Conservation (phyloP, 1,140 invertebrate genomes). For the Drosophila paulistorum region DNA sequence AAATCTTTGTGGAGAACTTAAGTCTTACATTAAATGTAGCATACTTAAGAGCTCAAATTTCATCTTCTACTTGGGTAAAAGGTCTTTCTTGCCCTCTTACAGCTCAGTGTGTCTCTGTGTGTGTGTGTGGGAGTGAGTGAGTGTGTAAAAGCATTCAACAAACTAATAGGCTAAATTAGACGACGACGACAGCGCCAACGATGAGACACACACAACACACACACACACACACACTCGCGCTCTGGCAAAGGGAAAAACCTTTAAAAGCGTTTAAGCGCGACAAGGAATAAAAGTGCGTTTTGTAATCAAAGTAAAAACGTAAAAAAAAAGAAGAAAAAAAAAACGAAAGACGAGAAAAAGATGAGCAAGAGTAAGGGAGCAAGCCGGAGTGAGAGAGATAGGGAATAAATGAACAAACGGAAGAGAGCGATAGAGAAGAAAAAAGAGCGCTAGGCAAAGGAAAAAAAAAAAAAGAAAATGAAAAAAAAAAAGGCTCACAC, state of each 20-base stretch:
- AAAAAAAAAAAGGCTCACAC: constrained; percentile 34
- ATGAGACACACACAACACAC: constrained; percentile 24
- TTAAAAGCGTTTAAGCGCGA: constrained; percentile 74
- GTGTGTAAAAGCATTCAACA: constrained; percentile 67
- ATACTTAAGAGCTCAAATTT: constrained; percentile 35
- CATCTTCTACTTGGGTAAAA: constrained; percentile 20
- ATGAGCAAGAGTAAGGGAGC: constrained; percentile 5
- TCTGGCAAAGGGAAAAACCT: constrained; percentile 30
- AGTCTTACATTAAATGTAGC: constrained; percentile 24
- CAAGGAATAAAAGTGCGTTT: constrained; percentile 75
- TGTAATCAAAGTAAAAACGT: constrained; percentile 77
- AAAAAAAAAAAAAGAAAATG: neutral
- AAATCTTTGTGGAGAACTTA: constrained; percentile 6
- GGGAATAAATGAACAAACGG: neutral
- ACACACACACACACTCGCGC: constrained; percentile 20
- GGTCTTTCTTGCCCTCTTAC: constrained; percentile 5
- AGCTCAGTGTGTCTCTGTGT: neutral
- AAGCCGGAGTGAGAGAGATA: neutral
- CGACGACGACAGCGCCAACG: constrained; percentile 30
- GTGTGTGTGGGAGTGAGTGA: constrained; percentile 31
- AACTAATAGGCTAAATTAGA: constrained; percentile 76
- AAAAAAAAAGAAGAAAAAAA: constrained; percentile 28
- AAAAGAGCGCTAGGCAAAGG: constrained; percentile 1
- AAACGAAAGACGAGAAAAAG: neutral
- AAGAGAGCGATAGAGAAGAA: neutral